These are phyloP conservation scores for Pantala flavescens DNA, from an alignment of 1,140 invertebrate genomes.

Conservation along the genomic window DNA sequence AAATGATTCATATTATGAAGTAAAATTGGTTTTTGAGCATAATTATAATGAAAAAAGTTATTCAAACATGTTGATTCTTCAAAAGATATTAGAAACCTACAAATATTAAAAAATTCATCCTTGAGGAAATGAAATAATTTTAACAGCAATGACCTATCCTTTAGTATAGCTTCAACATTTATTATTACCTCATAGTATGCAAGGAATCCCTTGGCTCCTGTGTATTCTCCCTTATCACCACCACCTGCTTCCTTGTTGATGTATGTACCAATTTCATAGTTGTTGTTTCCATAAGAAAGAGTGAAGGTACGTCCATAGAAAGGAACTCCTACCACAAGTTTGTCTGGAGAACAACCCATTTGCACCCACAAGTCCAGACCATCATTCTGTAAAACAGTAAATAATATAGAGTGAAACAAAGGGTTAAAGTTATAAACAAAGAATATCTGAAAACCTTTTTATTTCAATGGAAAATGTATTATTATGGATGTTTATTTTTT, in stretches of 20 bases:
- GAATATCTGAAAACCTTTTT: no score
- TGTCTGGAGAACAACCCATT: constrained; percentile 73
- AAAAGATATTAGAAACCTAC: no score
- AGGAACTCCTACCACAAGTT: constrained; percentile 77
- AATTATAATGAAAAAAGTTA: no score
- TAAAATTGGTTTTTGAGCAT: no score
- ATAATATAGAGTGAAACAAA: no score
- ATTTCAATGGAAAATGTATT: no score
- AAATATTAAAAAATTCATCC: neutral
- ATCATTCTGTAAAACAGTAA: constrained; percentile 60
- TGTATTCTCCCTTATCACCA: constrained; percentile 71
- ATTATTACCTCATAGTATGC: constrained; percentile 82
- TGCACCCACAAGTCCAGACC: constrained; percentile 74
- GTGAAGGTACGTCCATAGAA: constrained; percentile 79
- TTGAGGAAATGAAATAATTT: neutral
- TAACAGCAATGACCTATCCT: neutral
- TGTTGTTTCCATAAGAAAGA: constrained; percentile 63
- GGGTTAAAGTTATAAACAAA: no score
- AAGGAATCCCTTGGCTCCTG: constrained; percentile 72
- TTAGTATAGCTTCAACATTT: constrained; percentile 17
- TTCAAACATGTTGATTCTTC: no score
- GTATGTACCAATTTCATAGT: constrained; percentile 69
- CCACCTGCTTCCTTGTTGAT: constrained; percentile 81
- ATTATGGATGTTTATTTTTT: no score
- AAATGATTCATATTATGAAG: no score